Percentiles rank a stretch among this genome's conserved stretches.
Evolutionary conservation across 2,797 vertebrate species (phyloP).

Genomic region (Anolis apletophallus): DNA sequence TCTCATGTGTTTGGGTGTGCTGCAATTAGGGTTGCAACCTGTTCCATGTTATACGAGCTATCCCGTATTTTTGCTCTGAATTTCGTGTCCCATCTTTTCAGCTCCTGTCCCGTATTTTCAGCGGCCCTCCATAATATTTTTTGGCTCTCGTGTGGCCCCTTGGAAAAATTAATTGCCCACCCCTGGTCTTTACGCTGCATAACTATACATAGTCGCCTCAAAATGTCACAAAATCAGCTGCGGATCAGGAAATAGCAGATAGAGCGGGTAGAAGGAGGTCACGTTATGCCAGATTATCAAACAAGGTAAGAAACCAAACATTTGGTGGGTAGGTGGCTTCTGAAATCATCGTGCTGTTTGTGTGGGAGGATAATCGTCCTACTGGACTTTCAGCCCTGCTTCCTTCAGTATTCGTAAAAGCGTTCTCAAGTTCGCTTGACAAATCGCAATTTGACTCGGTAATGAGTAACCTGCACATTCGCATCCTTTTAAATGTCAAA

Average conservation of each 20-base stretch:
- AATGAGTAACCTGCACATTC: neutral
- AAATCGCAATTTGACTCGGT: neutral
- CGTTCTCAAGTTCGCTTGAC: neutral
- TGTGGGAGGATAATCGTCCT: conserved; percentile 16
- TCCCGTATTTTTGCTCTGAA: no score
- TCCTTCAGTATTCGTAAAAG: no score
- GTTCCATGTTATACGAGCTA: no score
- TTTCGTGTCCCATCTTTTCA: no score
- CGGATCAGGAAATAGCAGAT: neutral
- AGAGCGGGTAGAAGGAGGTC: neutral
- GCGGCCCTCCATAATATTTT: no score
- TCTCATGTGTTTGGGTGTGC: no score
- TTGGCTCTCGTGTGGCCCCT: no score
- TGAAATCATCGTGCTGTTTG: conserved; percentile 1
- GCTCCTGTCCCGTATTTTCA: no score
- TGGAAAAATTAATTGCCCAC: no score
- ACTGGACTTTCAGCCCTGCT: neutral
- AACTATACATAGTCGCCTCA: neutral
- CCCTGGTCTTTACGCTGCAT: neutral
- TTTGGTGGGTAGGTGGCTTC: conserved; percentile 26
- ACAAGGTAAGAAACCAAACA: neutral
- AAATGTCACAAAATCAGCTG: neutral
- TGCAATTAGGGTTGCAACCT: no score
- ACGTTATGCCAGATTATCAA: neutral
- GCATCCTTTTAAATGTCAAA: neutral